phyloP scores from a whole-genome alignment of 2,888 invertebrate species.

The Tupiocoris notatus region DNA sequence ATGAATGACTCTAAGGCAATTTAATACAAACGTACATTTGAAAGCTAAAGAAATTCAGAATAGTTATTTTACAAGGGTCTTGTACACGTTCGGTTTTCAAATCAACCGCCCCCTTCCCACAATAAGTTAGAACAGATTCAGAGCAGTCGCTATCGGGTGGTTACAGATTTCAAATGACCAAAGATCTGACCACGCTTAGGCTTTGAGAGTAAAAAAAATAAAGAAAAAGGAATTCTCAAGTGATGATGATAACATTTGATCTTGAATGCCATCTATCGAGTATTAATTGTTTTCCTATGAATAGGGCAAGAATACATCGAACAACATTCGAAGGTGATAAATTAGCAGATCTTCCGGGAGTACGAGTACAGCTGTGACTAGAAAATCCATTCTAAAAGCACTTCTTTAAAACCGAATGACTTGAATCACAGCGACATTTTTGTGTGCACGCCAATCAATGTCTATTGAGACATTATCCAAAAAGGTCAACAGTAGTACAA shows the following conservation, averaged over 20 bases:
- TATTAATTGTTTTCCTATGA: no score
- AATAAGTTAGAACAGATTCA: no score
- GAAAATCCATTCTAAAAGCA: neutral
- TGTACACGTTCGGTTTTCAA: no score
- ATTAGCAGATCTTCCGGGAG: neutral
- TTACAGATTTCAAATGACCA: no score
- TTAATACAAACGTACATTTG: constrained; percentile 25
- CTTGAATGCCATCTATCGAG: no score
- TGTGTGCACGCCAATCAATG: constrained; percentile 27
- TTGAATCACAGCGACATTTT: constrained; percentile 42
- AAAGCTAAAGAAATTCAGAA: neutral
- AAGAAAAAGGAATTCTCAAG: no score
- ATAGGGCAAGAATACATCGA: neutral
- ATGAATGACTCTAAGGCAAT: constrained; percentile 35
- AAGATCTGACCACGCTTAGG: no score
- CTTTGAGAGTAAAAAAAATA: no score
- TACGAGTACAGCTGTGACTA: neutral
- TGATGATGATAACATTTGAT: no score
- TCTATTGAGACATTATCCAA: constrained; percentile 17
- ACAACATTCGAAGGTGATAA: neutral
- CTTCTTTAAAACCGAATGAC: neutral
- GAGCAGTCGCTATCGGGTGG: no score
- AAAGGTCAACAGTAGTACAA: constrained; percentile 23
- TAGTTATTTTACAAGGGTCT: neutral
- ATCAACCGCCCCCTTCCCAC: no score